phyloP scores from a whole-genome alignment of 2,888 invertebrate species.

The Aphrophora alni region DNA sequence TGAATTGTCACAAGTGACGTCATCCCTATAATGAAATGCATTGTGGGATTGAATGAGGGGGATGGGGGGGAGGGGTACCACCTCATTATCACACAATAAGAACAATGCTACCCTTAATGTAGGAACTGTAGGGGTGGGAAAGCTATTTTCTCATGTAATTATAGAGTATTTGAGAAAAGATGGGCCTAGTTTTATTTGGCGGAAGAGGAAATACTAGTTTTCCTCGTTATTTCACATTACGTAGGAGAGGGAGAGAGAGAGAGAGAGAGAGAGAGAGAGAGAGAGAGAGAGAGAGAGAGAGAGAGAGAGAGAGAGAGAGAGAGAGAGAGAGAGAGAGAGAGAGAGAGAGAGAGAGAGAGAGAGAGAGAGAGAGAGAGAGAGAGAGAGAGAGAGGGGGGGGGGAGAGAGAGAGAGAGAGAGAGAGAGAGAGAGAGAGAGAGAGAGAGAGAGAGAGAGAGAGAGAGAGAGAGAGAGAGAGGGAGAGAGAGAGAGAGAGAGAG shows the following conservation, averaged over 20 bases:
- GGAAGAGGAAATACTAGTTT: background rate
- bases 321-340: no score
- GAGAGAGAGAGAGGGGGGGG: background rate
- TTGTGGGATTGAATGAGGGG: slow-evolving; percentile 31
- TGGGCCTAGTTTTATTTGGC: background rate
- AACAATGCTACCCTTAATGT: slow-evolving; percentile 45
- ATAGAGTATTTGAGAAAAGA: slow-evolving; percentile 35
- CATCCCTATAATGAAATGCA: slow-evolving; percentile 38
- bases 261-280: no score
- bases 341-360: background rate
- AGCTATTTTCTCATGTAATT: slow-evolving; percentile 35
- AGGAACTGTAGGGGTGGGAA: slow-evolving; percentile 11
- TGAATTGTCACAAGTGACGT: slow-evolving; percentile 28
- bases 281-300: no score
- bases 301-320: no score
- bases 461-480: background rate
- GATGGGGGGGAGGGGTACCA: slow-evolving; percentile 30
- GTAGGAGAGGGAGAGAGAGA: no score
- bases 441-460: background rate
- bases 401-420: background rate
- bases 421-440: background rate
- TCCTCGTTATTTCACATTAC: no score
- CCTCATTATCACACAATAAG: slow-evolving; percentile 49
- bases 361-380: background rate
- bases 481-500: background rate